Evolutionary conservation across 1,140 invertebrate species (phyloP).

Genomic region (Drosophila malerkotliana): DNA sequence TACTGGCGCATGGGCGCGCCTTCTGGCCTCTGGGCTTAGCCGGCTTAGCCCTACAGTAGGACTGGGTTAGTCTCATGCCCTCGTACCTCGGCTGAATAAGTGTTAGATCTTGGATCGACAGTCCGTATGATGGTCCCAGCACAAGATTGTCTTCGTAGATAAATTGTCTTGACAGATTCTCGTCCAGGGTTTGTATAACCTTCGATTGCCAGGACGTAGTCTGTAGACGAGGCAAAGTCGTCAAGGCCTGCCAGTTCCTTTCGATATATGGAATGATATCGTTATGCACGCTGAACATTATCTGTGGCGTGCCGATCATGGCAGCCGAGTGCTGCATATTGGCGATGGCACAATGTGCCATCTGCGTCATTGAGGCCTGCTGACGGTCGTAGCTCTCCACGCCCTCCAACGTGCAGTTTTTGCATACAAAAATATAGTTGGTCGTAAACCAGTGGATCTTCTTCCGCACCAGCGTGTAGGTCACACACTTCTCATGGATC

Average conservation of each 20-base stretch:
- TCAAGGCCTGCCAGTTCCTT: constrained; percentile 98
- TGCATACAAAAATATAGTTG: constrained; percentile 98
- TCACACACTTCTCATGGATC: constrained; percentile 97
- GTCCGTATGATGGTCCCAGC: constrained; percentile 88
- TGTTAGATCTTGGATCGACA: constrained; percentile 89
- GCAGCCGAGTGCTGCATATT: constrained; percentile 92
- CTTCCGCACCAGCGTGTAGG: constrained; percentile 90
- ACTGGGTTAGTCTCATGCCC: constrained; percentile 92
- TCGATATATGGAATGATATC: constrained; percentile 99
- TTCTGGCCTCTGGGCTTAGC: constrained; percentile 89
- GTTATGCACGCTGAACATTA: constrained; percentile 92
- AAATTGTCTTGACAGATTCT: constrained; percentile 90
- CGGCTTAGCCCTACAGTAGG: constrained; percentile 84
- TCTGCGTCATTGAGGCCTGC: constrained; percentile 96
- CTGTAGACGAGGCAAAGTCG: constrained; percentile 94
- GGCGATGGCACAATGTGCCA: constrained; percentile 96
- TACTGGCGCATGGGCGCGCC: constrained; percentile 87
- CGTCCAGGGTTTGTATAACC: constrained; percentile 91
- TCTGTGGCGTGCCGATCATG: constrained; percentile 88
- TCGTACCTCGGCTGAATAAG: constrained; percentile 94
- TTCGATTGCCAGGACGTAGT: constrained; percentile 93
- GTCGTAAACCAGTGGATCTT: constrained; percentile 97
- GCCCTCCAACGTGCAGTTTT: constrained; percentile 95
- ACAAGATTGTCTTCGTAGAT: constrained; percentile 87
- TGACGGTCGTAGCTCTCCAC: constrained; percentile 94